A percentile compares a stretch with the other conserved stretches of the same genome.
Evolutionary conservation across 2,888 invertebrate species (phyloP).

Genomic region (Drosophila merina): DNA sequence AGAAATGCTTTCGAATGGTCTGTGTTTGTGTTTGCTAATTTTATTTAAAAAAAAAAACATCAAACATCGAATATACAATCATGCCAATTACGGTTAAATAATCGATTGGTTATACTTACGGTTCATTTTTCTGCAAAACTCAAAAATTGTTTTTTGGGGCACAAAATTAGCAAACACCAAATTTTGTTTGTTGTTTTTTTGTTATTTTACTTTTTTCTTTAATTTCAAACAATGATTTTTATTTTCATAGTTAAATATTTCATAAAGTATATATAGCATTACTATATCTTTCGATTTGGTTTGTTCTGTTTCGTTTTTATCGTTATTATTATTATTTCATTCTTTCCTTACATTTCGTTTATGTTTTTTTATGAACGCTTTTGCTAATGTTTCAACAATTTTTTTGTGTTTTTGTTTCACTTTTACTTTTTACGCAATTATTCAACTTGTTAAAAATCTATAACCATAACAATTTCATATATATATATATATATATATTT

Average conservation of each 20-base stretch:
- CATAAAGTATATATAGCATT: conserved; percentile 75
- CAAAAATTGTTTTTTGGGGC: conserved; percentile 28
- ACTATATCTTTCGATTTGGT: conserved; percentile 59
- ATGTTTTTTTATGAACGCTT: conserved; percentile 73
- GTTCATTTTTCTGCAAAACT: conserved; percentile 34
- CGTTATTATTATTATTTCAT: conserved; percentile 50
- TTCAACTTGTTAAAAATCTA: conserved; percentile 82
- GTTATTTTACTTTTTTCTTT: conserved; percentile 60
- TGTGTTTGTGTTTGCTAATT: conserved; percentile 73
- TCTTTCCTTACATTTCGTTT: conserved; percentile 45
- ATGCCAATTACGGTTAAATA: conserved; percentile 54
- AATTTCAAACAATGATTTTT: conserved; percentile 77
- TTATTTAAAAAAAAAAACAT: conserved; percentile 45
- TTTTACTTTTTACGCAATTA: conserved; percentile 79
- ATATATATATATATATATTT: conserved; percentile 58
- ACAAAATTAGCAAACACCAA: conserved; percentile 77
- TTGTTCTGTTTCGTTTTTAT: conserved; percentile 43
- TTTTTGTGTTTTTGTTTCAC: conserved; percentile 73
- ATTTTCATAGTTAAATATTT: conserved; percentile 74
- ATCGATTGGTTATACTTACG: conserved; percentile 44
- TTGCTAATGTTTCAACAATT: conserved; percentile 82
- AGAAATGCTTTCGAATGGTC: conserved; percentile 47
- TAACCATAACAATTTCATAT: conserved; percentile 81
- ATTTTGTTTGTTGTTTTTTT: conserved; percentile 46
- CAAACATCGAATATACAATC: conserved; percentile 44